Evolutionary conservation across 2,113 vertebrate species (phyloP).

Genomic region (Atherinomorus stipes): DNA sequence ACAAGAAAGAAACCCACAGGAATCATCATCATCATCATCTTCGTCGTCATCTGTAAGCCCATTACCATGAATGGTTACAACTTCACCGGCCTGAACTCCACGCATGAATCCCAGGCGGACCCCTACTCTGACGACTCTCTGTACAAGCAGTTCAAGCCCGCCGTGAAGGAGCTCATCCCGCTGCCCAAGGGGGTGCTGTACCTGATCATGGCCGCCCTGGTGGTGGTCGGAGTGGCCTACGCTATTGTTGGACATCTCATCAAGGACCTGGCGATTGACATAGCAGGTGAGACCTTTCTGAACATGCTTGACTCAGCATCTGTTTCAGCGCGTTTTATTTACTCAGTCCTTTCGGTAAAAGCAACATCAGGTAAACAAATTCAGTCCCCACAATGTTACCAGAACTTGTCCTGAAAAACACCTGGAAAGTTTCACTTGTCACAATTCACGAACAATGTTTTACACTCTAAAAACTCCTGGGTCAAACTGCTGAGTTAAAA

Average conservation of each 20-base stretch:
- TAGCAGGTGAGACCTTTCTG: conserved; percentile 76
- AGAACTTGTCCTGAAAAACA: too few species aligned
- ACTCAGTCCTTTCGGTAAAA: neutral
- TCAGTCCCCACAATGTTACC: too few species aligned
- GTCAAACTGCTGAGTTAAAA: too few species aligned
- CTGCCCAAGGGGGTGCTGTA: conserved; percentile 85
- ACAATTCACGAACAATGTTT: too few species aligned
- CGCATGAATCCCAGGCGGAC: conserved; percentile 42
- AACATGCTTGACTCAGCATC: too few species aligned
- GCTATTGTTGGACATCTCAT: conserved; percentile 89
- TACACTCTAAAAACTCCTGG: too few species aligned
- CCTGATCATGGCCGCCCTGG: conserved; percentile 84
- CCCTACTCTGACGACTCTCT: conserved; percentile 77
- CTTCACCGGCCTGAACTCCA: conserved; percentile 58
- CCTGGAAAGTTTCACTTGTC: too few species aligned
- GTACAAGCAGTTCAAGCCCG: conserved; percentile 82
- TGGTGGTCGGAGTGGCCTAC: conserved; percentile 86
- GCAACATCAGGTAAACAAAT: neutral
- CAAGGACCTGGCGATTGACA: conserved; percentile 86
- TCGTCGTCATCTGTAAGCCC: too few species aligned
- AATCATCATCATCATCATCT: neutral
- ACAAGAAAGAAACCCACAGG: neutral
- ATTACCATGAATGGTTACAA: conserved; percentile 66
- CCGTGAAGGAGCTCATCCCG: conserved; percentile 78
- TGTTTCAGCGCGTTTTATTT: neutral